Percentiles rank a stretch among this genome's conserved stretches.
Evolutionary conservation across 2,113 vertebrate genomes (phyloP).

Genomic region (Equus przewalskii): DNA sequence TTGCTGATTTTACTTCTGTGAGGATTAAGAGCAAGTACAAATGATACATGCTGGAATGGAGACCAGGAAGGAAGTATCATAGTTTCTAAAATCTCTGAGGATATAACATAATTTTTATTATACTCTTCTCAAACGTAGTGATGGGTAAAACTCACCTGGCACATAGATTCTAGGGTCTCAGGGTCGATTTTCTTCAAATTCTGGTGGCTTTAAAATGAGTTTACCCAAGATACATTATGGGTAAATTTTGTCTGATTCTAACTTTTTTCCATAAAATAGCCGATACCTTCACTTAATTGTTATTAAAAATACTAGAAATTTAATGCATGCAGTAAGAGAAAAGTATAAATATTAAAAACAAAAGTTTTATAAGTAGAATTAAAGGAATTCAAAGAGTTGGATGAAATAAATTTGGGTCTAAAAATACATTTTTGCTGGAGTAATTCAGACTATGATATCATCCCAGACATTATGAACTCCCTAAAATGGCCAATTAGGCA

Average conservation of each 20-base stretch:
- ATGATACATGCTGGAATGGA: neutral
- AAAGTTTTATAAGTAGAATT: neutral
- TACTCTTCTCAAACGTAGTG: neutral
- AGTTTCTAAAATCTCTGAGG: neutral
- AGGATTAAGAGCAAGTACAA: neutral
- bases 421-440: neutral
- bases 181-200: slow-evolving; percentile 10
- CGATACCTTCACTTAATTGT: neutral
- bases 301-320: neutral
- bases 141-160: neutral
- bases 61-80: neutral
- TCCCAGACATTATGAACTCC: neutral
- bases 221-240: neutral
- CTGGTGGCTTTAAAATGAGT: neutral
- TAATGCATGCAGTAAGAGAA: neutral
- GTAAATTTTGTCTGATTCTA: neutral
- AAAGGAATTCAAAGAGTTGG: slow-evolving; percentile 6
- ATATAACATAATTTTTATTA: neutral
- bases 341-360: neutral
- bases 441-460: neutral
- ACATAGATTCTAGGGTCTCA: neutral
- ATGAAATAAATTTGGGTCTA: neutral
- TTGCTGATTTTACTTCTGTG: slow-evolving; percentile 29
- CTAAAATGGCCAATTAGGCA: neutral
- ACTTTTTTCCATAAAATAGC: neutral